Percentiles rank a stretch among this genome's conserved stretches.
Conservation (phyloP, 2,797 vertebrate genomes). For the Trematomus bernacchii region DNA sequence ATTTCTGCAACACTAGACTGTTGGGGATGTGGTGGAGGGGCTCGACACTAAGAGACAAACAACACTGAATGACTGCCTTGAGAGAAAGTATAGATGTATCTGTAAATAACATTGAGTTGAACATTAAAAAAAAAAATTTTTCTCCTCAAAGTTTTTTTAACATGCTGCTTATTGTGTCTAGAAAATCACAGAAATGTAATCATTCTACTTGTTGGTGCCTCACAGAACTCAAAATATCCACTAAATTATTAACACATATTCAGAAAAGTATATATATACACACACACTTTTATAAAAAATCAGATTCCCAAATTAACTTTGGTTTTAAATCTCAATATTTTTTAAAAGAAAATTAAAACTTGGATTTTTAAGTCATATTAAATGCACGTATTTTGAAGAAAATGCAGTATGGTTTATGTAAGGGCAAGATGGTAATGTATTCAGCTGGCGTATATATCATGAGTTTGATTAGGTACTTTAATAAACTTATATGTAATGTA, state of each 20-base stretch:
- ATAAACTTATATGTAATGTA: neutral
- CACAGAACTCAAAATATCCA: neutral
- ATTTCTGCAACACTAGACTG: slow-evolving; percentile 10
- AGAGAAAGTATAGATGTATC: neutral
- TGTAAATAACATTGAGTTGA: neutral
- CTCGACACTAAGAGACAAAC: neutral
- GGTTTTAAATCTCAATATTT: neutral
- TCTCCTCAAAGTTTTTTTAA: neutral
- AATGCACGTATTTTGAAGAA: neutral
- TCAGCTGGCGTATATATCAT: neutral
- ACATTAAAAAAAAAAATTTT: neutral
- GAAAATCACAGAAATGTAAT: neutral
- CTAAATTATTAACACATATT: neutral
- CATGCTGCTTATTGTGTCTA: neutral
- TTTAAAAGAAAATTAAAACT: neutral
- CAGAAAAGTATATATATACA: too few species aligned
- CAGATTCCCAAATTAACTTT: neutral
- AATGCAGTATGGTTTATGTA: neutral
- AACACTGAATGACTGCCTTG: neutral
- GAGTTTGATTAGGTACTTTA: slow-evolving; percentile 11
- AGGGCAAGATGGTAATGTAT: slow-evolving; percentile 1
- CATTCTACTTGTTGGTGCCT: neutral
- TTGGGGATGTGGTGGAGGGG: neutral
- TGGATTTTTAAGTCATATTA: neutral
- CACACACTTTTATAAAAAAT: neutral